Evolutionary conservation across 2,113 vertebrate species (phyloP), one percentile per base, ranked within the genome.

Genomic region (Electrona antarctica): DNA sequence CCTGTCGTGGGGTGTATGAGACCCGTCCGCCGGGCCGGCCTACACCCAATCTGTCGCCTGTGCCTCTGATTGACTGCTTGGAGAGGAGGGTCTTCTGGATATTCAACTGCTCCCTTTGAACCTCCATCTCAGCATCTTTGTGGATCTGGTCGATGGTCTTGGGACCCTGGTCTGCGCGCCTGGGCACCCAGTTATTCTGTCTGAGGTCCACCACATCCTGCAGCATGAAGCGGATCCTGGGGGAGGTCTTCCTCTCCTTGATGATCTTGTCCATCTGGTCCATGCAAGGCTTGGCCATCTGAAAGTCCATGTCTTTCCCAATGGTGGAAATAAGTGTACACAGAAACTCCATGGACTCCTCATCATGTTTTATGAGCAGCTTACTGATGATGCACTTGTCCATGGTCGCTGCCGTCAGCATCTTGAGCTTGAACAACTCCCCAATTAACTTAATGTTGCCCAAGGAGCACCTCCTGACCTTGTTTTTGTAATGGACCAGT

Each of bases 111-210:
- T 98, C 96, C 14, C 95, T 88, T 72, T 98, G 97, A 60, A 98
- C 96, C 82, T 99, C 98, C 89, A 96, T 79, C 88, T 99, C 96
- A 0, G 98, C 98, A 1, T 99, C 98, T 80, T 98, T 97, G 88
- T 99, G 98, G 82, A 99, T 99, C 94, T 99, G 97, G 84, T 99
- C 97, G 0, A 99, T 97, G 49, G 97, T 99, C 86, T 99, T 99
- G 62, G 98, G 98, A 48, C 98, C 98, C 85, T 95, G 96, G 82
- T 99, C 97, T 14, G 95, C 97, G 85, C 98, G 92, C 11, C 98
- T 94, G 0, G 98, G 95, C 3, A 99, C 95, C 98, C 98, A 99
- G 73, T 92, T 95, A 89, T 91, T 96, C 97, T 99, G 88, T 85
- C 97, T 93, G 62, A 99, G 90, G 82, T 99, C 97, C 9, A 98